Evolutionary conservation across 2,888 invertebrate genomes (phyloP), one percentile per base, ranked within the genome.

Genomic region (Xylota sylvarum): DNA sequence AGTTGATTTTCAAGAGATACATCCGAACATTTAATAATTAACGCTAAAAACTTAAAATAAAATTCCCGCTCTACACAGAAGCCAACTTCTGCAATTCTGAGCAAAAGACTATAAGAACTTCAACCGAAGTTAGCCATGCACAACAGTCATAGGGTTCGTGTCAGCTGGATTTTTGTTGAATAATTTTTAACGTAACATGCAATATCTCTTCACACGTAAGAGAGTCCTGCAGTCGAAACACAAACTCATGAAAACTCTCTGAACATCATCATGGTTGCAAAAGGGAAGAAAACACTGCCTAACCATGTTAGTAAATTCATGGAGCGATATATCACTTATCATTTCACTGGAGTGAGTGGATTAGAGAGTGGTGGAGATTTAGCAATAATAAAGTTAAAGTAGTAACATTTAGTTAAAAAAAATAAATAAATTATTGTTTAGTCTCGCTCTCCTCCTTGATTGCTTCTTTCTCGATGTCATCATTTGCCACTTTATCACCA

Each of bases 401-500:
- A 65, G 19, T 58, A 76, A 76, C 14, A 55, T 48, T 37, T 48
- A 40, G 35, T 46, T 19, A 14, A 23, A 40, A 60, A 60, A 78
- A 52, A 14, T 52, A 62, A 79, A 82, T 77, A 72, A 64, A 64
- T 77, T 73, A 86, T 78, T 73, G 30, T 30, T 82, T 78, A 78
- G 77, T 73, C 77, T 86, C 82, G 86, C 82, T 86, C 77, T 86
- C 86, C 60, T 73, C 86, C 60, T 73, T 40, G 43, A 35, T 50
- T 17, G 56, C 10, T 10, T 56, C 40, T 64, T 79, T 40, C 27
- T 27, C 79, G 23, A 40, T 64, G 12, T 9, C 17, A 10, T 72
- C 37, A 12, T 30, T 55, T 12, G 40, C 10, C 37, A 17, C 35
- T 46, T 62, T 37, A 6, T 67, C 58, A n/a, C 17, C 56, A n/a